Base-by-base conservation (phyloP, 2,888 invertebrate species). In the Drosophila cracens region DNA sequence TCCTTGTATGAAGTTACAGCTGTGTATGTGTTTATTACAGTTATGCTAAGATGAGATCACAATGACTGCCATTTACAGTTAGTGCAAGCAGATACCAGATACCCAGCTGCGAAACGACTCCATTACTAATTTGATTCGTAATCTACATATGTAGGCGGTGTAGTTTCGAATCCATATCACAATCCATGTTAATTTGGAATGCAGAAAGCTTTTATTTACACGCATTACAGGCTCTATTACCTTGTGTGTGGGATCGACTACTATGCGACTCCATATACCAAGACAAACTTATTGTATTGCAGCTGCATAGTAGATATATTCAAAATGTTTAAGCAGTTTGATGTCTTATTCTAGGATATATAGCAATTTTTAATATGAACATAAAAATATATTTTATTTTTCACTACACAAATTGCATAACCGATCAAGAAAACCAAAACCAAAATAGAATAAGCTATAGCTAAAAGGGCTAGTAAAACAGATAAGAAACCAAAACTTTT, bases 21-120 rank as follows among this genome's bases (percentile, higher is more conserved):
- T 34, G 31, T 59, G 43, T 48, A 21, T 46, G 13, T 13, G 21
- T 25, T 16, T 48, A 53, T 77, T 56, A 40, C 18, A 64, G 57
- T 52, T 67, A 62, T 54, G 64, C 46, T 73, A 16, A 64, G 79
- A 76, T 76, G 76, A 78, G 62, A 48, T 76, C 79, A 76, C 69
- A 31, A 68, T 46, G 18, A 27, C 29, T 33, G 16, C 46, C 57
- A 57, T 43, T 38, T n/a, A 46, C 21, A 53, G 57, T 27, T 18
- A 16, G 49, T 49, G 27, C 27, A 29, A 18, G 18, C 49, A 6
- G 49, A 49, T 40, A 18, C 18, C 25, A 46, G 46, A 46, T 4
- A 46, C 25, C 46, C 7, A 25, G 25, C 8, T 16, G 46, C 46
- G 46, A 25, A 25, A 16, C 4, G 1, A 16, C 4, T 2, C 4